Evolutionary conservation across 2,797 vertebrate genomes (phyloP).

Genomic region (Allobates femoralis): DNA sequence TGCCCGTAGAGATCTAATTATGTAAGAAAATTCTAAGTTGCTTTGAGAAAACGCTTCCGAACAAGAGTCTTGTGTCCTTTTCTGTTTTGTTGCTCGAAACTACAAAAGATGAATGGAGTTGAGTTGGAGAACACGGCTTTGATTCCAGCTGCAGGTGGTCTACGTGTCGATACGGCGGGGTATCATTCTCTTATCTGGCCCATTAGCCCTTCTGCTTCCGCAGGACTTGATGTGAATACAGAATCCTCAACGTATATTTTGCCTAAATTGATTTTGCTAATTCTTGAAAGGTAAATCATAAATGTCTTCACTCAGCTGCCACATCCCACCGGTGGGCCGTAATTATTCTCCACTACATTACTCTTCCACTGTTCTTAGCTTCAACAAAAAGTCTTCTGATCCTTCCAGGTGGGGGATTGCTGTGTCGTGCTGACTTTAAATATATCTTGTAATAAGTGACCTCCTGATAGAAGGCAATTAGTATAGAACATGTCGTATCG

Average conservation of each 20-base stretch:
- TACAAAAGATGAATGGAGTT: conserved; percentile 18
- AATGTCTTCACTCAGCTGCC: conserved; percentile 65
- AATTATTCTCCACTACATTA: conserved; percentile 52
- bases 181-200: conserved; percentile 19
- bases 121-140: conserved; percentile 8
- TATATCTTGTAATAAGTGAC: not conserved
- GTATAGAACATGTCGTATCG: not conserved
- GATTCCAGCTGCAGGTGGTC: conserved; percentile 30
- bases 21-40: not conserved
- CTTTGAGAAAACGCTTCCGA: not conserved
- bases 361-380: conserved; percentile 14
- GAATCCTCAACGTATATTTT: conserved; percentile 50
- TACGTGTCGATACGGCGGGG: conserved; percentile 3
- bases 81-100: not conserved
- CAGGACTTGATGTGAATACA: conserved; percentile 13
- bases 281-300: conserved; percentile 65
- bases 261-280: conserved; percentile 58
- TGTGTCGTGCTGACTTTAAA: not conserved
- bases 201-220: not conserved
- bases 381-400: conserved; percentile 1
- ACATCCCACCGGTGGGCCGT: conserved; percentile 49
- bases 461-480: not conserved
- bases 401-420: not conserved
- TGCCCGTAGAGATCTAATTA: conserved; percentile 30
- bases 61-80: not conserved